phyloP scores from a whole-genome alignment of 2,888 invertebrate species.

The Stegana nigrithorax region DNA sequence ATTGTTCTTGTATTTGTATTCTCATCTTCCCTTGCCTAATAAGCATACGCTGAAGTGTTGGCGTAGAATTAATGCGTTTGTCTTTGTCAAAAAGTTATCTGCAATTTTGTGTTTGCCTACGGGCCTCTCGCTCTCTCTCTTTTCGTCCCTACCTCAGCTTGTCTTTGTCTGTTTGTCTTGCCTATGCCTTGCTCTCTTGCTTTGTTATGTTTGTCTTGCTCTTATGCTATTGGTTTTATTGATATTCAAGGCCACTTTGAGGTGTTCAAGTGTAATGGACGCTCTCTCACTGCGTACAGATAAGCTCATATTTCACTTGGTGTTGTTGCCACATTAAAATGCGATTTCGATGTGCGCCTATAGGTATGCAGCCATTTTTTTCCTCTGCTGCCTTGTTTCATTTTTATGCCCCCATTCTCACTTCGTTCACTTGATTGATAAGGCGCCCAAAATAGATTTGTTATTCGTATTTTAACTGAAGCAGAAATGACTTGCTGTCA shows the following conservation, averaged over 20 bases:
- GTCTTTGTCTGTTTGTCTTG: neutral
- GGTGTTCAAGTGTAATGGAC: neutral
- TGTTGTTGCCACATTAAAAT: neutral
- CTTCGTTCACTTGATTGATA: neutral
- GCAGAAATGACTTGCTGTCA: neutral
- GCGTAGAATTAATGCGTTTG: constrained; percentile 18
- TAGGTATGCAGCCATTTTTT: neutral
- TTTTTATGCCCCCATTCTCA: neutral
- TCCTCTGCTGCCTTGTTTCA: neutral
- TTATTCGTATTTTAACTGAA: neutral
- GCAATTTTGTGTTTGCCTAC: too few relatives aligned
- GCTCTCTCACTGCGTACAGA: too few relatives aligned
- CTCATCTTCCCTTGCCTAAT: too few relatives aligned
- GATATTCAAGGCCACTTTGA: constrained; percentile 1
- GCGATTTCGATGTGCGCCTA: neutral
- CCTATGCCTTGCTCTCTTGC: too few relatives aligned
- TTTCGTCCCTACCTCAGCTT: too few relatives aligned
- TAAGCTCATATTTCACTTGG: too few relatives aligned
- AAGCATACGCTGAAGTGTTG: constrained; percentile 16
- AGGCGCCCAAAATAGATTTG: neutral
- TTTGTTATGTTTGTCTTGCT: neutral
- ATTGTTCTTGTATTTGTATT: too few relatives aligned
- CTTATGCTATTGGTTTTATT: neutral
- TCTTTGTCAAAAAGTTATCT: constrained; percentile 8
- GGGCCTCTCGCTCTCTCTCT: too few relatives aligned